Evolutionary conservation across 2,113 vertebrate species (phyloP), one percentile per base, ranked within the genome.

Genomic region (Hyla sarda): DNA sequence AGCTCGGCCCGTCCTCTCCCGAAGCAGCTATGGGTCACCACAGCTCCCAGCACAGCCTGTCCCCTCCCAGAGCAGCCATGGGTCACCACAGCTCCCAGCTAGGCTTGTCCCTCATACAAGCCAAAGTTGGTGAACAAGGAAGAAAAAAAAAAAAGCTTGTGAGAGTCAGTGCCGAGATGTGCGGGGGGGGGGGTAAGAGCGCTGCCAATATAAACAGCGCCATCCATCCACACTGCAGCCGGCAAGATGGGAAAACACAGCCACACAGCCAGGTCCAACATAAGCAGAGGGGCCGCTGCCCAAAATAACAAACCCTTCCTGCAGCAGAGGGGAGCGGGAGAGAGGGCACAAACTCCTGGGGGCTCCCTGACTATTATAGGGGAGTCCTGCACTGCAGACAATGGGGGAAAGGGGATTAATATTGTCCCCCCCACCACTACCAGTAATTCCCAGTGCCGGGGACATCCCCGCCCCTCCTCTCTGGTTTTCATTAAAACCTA

Each of bases 291-390:
- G 37, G 6, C 45, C 56, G n/a, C 37, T 54, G 34, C 83, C 83
- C 67, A 50, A 48, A 77, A 76, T n/a, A 84, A 76, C 72, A 75
- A 41, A 11, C 50, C 52, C 25, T 75, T 84, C 82, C 82, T 84
- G 82, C 16, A 47, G 58, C 56, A 25, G 3, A 4, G 19, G 80
- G 62, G 58, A n/a, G n/a, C n/a, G n/a, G n/a, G n/a, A n/a, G 80
- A 14, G n/a, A 41, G 37, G 30, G 60, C 78, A 58, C 76, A 19
- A 1, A 7, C 50, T 21, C 14, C 32, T n/a, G 32, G 3, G 73
- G 19, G 19, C 1, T 0, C 30, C 6, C 28, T 11, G 1, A 23
- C 58, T 62, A 11, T 25, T 62, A 30, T 69, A 34, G 65, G 69
- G 69, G 69, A 10, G 25, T 3, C 34, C 19, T 19, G 3, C 34